Base-by-base conservation (phyloP, 37 sponge, comb jelly and placozoan species). In the Theonella swinhoei region DNA sequence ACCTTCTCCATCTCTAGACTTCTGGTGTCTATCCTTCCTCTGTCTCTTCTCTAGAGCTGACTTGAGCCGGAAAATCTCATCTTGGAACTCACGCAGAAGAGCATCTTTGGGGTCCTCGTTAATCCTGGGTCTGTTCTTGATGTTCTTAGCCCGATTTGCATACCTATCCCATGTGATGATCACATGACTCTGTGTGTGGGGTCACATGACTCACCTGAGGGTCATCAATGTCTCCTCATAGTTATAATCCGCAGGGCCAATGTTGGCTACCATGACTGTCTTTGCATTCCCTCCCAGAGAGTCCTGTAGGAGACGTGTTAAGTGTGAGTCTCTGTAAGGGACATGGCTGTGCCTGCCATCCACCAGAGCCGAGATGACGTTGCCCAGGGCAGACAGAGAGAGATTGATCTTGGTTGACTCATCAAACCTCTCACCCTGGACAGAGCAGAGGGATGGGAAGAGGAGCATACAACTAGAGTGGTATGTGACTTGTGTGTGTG, bases 21-120 rank as follows among this genome's bases (percentile, higher is more conserved):
- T n/a, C n/a, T n/a, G n/a, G n/a, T 35, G 41, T 11, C 76, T 67
- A 19, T 66, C 79, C 39, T 64, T 79, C 47, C 72, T 74, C 75
- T 65, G 79, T 39, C 91, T 83, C 78, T 87, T 94, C 5, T 94
- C 94, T 25, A 94, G 79, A 26, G 77, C 80, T n/a, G 39, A 32
- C 81, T 94, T 94, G 22, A 94, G 70, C 26, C 91, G 35, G 41
- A 68, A 22, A 28, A 96, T 90, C 78, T 96, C 96, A 26, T 96
- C 93, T 72, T 92, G 97, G 77, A 83, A 96, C 73, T 96, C 92
- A 38, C 99, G 61, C 9, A 99, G 89, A 22, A 99, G 86, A 31
- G 99, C 99, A 76, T 99, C 99, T 62, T 99, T 95, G 0, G 99
- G 99, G 63, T 99, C 99, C 61, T 99, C 99, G 59, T 99, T 99